Evolutionary conservation across 2,888 invertebrate genomes (phyloP).

Genomic region (Timandra comae): DNA sequence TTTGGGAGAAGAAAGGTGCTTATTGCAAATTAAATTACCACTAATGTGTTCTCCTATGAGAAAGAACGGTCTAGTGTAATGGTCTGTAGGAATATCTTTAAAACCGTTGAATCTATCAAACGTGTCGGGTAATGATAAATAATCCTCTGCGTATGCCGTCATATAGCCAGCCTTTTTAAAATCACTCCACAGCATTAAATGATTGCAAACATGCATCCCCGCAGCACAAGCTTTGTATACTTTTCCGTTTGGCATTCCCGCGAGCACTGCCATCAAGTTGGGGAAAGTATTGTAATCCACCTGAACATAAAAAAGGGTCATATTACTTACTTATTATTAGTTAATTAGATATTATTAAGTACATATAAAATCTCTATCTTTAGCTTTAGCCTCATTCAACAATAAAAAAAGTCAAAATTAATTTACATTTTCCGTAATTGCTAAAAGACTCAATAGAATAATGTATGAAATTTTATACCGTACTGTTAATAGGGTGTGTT

Average conservation of each 20-base stretch:
- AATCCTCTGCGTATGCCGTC: slow-evolving; percentile 88
- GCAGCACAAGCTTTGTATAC: slow-evolving; percentile 64
- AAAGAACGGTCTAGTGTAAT: slow-evolving; percentile 85
- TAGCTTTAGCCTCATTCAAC: no score
- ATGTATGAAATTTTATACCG: no score
- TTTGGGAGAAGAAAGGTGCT: slow-evolving; percentile 76
- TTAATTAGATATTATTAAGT: no score
- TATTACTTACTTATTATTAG: no score
- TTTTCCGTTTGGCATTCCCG: slow-evolving; percentile 80
- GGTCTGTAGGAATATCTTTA: slow-evolving; percentile 83
- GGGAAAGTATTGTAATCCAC: slow-evolving; percentile 92
- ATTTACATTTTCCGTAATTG: no score
- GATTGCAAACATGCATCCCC: slow-evolving; percentile 77
- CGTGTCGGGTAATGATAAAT: slow-evolving; percentile 78
- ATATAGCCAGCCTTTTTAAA: slow-evolving; percentile 82
- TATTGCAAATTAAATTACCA: slow-evolving; percentile 50
- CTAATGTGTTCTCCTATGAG: slow-evolving; percentile 76
- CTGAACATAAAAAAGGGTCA: slow-evolving; percentile 51
- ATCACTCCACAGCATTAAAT: slow-evolving; percentile 85
- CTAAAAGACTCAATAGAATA: no score
- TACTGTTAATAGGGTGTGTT: no score
- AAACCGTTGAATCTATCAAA: slow-evolving; percentile 80
- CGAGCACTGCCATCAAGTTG: slow-evolving; percentile 87
- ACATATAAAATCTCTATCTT: no score
- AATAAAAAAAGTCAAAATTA: no score